phyloP scores from a whole-genome alignment of 2,797 vertebrate species.

The Sebastes steindachneri region DNA sequence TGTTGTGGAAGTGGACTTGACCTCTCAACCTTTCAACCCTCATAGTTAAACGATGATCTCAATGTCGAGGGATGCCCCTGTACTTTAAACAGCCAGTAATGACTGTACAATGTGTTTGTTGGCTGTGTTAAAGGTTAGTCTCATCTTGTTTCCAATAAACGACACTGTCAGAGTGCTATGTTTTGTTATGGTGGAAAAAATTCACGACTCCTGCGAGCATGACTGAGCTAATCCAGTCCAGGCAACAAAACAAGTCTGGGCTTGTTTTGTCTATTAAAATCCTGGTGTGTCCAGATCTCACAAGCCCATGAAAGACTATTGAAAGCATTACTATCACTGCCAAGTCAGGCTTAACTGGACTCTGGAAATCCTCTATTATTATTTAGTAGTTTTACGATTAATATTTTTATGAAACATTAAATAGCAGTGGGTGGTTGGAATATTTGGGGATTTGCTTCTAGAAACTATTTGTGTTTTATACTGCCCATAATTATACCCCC shows the following conservation, averaged over 20 bases:
- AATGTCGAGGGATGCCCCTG: conserved; percentile 31
- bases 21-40: conserved; percentile 24
- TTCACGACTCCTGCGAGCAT: conserved; percentile 40
- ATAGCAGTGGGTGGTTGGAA: neutral
- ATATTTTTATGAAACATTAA: conserved; percentile 18
- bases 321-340: conserved; percentile 16
- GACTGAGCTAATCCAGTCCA: conserved; percentile 46
- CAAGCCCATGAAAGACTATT: conserved; percentile 15
- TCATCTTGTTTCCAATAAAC: conserved; percentile 37
- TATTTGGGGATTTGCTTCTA: neutral
- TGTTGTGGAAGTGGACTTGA: conserved; percentile 32
- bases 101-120: conserved; percentile 48
- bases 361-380: conserved; percentile 22
- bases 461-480: neutral
- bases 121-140: conserved; percentile 58
- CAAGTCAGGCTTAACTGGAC: conserved; percentile 19
- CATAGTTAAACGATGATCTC: conserved; percentile 5
- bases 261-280: conserved; percentile 63
- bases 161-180: conserved; percentile 4
- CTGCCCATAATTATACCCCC: neutral
- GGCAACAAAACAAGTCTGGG: conserved; percentile 59
- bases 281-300: conserved; percentile 38
- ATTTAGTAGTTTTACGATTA: conserved; percentile 6
- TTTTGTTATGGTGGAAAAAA: conserved; percentile 62
- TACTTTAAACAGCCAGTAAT: conserved; percentile 64